phyloP scores from a whole-genome alignment of 2,888 invertebrate genomes.

The Ochlodes sylvanus region DNA sequence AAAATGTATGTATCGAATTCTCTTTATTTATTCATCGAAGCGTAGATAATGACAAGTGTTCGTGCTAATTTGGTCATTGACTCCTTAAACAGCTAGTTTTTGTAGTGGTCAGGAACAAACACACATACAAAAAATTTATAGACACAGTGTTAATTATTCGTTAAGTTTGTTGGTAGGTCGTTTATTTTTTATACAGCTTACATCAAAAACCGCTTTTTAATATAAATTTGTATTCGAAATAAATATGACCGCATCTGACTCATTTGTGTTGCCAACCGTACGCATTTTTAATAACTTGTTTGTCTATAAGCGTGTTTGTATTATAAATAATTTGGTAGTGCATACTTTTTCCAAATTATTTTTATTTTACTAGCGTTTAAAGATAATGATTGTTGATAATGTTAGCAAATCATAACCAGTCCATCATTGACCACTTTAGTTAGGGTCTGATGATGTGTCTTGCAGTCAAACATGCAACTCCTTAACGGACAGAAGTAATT shows the following conservation, averaged over 20 bases:
- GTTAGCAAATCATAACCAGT: too few species aligned
- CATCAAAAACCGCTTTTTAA: conserved; percentile 8
- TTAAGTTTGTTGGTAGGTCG: conserved; percentile 16
- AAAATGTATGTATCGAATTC: too few species aligned
- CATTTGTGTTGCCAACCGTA: background rate
- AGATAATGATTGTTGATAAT: too few species aligned
- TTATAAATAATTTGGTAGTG: background rate
- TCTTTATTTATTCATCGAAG: too few species aligned
- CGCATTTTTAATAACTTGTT: background rate
- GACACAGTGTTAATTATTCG: conserved; percentile 10
- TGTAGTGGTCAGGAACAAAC: conserved; percentile 39
- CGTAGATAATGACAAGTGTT: background rate
- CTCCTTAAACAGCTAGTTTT: conserved; percentile 35
- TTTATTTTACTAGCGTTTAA: too few species aligned
- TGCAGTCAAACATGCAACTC: too few species aligned
- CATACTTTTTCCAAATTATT: too few species aligned
- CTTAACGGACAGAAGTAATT: too few species aligned
- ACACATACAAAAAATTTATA: conserved; percentile 33
- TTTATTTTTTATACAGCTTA: background rate
- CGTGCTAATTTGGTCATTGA: conserved; percentile 35
- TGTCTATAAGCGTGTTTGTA: background rate
- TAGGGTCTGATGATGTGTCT: too few species aligned
- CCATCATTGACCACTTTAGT: too few species aligned
- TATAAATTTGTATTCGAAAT: conserved; percentile 2
- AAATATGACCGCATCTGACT: background rate